These are phyloP conservation scores for Lapara coniferarum DNA, from an alignment of 2,888 invertebrate species.

Conservation along the genomic window DNA sequence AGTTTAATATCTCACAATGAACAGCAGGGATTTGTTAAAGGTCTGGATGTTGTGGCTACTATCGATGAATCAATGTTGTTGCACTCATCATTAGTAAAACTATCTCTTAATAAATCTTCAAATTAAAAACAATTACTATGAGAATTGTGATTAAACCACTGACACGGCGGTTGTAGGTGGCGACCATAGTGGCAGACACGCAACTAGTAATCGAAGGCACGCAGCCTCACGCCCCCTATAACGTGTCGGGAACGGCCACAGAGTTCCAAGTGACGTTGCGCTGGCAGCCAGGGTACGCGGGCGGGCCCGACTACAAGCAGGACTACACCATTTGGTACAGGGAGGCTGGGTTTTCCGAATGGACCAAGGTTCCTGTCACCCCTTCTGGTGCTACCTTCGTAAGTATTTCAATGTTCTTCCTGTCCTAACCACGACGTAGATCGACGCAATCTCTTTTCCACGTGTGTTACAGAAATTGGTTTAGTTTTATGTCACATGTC, in stretches of 20 bases:
- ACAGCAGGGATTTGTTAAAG: no score
- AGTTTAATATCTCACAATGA: no score
- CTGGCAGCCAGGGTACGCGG: conserved; percentile 98
- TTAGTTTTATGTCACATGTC: no score
- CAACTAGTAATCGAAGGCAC: conserved; percentile 96
- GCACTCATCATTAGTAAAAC: no score
- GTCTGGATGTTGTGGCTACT: no score
- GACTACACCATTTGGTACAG: conserved; percentile 98
- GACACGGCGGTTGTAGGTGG: conserved; percentile 81
- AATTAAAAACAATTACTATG: no score
- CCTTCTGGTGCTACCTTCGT: conserved; percentile 93
- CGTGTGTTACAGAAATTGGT: no score
- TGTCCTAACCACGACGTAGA: background rate
- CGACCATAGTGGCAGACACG: conserved; percentile 95
- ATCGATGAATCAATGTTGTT: no score
- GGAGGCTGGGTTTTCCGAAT: conserved; percentile 93
- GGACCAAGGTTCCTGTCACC: conserved; percentile 96
- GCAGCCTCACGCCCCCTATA: conserved; percentile 98
- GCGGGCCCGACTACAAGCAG: conserved; percentile 97
- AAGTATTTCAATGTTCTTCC: conserved; percentile 38
- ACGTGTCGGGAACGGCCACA: conserved; percentile 94
- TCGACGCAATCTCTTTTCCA: background rate
- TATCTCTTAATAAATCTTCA: no score
- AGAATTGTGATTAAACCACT: no score
- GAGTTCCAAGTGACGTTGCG: conserved; percentile 95